Percentiles rank a stretch among this genome's conserved stretches.
Evolutionary conservation across 2,113 vertebrate species (phyloP).

Genomic region (Malurus alboscapulatus): DNA sequence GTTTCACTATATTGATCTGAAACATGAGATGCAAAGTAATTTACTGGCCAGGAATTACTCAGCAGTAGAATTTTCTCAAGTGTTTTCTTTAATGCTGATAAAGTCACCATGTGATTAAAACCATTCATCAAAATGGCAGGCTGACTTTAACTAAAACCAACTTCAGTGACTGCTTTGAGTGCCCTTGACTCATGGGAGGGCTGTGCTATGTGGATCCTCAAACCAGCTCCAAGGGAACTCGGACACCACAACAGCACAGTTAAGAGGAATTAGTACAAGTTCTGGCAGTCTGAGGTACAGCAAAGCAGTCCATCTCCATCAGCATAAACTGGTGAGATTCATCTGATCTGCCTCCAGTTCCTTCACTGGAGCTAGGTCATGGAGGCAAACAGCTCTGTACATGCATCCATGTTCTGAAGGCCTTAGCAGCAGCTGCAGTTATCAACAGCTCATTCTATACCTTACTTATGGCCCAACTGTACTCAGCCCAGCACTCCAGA

Average conservation of each 20-base stretch:
- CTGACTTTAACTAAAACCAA: background rate
- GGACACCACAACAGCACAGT: background rate
- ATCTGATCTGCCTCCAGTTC: background rate
- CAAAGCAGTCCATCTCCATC: background rate
- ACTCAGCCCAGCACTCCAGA: background rate
- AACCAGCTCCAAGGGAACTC: background rate
- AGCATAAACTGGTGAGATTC: background rate
- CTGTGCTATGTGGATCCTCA: accelerated
- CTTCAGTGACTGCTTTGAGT: background rate
- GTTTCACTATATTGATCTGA: slow-evolving; percentile 13
- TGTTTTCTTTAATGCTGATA: background rate
- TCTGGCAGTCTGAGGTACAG: background rate
- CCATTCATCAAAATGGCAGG: background rate
- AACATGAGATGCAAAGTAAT: background rate
- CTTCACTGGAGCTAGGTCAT: background rate
- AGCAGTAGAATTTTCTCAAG: slow-evolving; percentile 13
- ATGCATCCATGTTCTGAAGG: background rate
- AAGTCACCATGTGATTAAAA: slow-evolving; percentile 7
- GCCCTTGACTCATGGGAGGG: background rate
- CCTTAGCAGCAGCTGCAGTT: background rate
- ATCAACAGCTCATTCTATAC: background rate
- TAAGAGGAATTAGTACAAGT: background rate
- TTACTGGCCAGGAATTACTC: background rate
- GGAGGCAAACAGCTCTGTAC: background rate
- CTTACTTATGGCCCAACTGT: background rate